A percentile compares a stretch with the other conserved stretches of the same genome.
phyloP scores from a whole-genome alignment of 1,140 invertebrate genomes.

The Acyrthosiphon pisum region DNA sequence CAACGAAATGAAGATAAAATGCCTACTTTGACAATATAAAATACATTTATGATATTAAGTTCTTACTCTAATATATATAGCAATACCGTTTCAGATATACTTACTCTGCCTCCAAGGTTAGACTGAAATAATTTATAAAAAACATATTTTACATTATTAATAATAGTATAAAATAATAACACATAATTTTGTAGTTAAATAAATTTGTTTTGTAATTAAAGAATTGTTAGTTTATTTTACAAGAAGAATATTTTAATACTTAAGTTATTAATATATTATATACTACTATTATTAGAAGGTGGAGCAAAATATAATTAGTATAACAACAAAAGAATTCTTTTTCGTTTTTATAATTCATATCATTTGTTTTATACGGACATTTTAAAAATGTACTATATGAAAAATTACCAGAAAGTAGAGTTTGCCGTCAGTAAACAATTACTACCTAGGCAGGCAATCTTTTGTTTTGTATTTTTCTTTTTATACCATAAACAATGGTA shows the following conservation, averaged over 20 bases:
- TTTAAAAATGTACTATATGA: background rate
- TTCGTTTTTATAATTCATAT: background rate
- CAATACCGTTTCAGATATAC: conserved; percentile 24
- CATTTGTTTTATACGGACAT: background rate
- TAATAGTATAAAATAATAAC: background rate
- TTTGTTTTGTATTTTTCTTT: conserved; percentile 27
- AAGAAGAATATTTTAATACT: background rate
- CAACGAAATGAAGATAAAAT: background rate
- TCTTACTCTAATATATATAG: background rate
- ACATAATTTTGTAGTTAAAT: background rate
- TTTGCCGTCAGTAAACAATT: conserved; percentile 28
- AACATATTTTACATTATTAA: background rate
- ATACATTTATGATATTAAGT: conserved; percentile 25
- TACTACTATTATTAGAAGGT: background rate
- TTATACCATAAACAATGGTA: conserved; percentile 27
- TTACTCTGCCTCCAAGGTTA: conserved; percentile 52
- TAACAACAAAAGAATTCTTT: background rate
- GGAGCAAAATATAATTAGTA: background rate
- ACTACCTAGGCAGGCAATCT: background rate
- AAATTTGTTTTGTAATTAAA: background rate
- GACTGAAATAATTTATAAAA: conserved; percentile 23
- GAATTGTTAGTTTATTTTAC: background rate
- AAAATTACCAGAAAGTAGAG: background rate
- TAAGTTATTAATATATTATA: background rate
- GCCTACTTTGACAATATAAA: background rate